These are phyloP conservation scores for Eupeodes corollae DNA, from an alignment of 1,140 invertebrate species.

Conservation along the genomic window DNA sequence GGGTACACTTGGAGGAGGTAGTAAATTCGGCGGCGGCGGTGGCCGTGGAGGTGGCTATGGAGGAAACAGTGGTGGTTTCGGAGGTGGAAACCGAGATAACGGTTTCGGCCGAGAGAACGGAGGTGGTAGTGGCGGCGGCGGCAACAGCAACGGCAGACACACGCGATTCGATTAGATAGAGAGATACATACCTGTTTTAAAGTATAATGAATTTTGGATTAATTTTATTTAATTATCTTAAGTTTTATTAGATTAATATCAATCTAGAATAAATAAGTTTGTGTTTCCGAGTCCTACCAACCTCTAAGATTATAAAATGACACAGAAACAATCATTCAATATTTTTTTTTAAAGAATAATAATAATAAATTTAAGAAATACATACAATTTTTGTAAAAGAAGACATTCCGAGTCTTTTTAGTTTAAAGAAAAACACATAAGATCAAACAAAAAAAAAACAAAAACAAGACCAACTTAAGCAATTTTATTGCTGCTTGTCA, in stretches of 20 bases:
- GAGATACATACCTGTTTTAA: slow-evolving; percentile 6
- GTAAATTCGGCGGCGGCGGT: slow-evolving; percentile 30
- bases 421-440: neutral
- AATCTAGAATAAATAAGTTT: too few relatives aligned
- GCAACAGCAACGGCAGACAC: slow-evolving; percentile 34
- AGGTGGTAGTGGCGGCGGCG: slow-evolving; percentile 34
- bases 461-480: too few relatives aligned
- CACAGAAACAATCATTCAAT: too few relatives aligned
- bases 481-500: slow-evolving; percentile 1
- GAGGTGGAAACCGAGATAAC: slow-evolving; percentile 22
- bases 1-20: slow-evolving; percentile 26
- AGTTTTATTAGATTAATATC: slow-evolving; percentile 3
- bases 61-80: slow-evolving; percentile 39
- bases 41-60: slow-evolving; percentile 20
- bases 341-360: too few relatives aligned
- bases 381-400: too few relatives aligned
- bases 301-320: too few relatives aligned
- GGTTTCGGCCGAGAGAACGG: slow-evolving; percentile 35
- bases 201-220: slow-evolving; percentile 22
- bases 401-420: neutral
- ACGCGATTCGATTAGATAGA: slow-evolving; percentile 40
- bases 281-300: too few relatives aligned
- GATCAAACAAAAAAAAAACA: neutral
- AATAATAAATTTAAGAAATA: too few relatives aligned
- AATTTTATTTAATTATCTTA: slow-evolving; percentile 7